phyloP scores from a whole-genome alignment of 2,888 invertebrate genomes.

The Rhopalosiphum nymphaeae region DNA sequence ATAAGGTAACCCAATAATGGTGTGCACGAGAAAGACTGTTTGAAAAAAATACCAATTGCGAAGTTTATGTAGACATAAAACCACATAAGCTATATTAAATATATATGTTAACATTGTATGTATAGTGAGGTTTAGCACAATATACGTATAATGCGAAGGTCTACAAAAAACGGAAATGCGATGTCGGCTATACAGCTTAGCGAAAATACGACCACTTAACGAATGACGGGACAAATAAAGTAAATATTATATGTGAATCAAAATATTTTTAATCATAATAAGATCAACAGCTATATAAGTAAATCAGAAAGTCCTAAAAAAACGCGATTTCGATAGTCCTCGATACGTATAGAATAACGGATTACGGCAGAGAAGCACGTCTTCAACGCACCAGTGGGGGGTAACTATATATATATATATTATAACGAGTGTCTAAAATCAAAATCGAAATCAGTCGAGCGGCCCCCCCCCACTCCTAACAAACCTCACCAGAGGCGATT shows the following conservation, averaged over 20 bases:
- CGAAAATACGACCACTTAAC: no score
- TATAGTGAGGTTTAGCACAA: not conserved
- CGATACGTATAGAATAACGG: not conserved
- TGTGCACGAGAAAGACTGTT: not conserved
- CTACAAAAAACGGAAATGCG: not conserved
- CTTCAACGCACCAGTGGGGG: not conserved
- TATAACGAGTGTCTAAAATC: not conserved
- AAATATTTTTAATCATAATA: not conserved
- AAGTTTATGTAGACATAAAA: not conserved
- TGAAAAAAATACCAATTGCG: not conserved
- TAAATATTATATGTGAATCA: not conserved
- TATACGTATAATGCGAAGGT: no score
- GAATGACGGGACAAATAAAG: not conserved
- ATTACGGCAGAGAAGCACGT: not conserved
- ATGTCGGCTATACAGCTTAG: not conserved
- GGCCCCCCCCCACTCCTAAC: not conserved
- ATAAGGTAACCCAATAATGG: not conserved
- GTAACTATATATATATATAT: not conserved
- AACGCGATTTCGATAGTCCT: not conserved
- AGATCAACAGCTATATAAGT: not conserved
- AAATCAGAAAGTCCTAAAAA: not conserved
- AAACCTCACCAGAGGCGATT: no score
- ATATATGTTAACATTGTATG: not conserved
- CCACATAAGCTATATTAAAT: no score
- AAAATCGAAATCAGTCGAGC: not conserved